Evolutionary conservation across 30 jellyfish, hydroid and myxozoan genomes (phyloP), one percentile per base, ranked within the genome.

Genomic region (Aurelia sp.): DNA sequence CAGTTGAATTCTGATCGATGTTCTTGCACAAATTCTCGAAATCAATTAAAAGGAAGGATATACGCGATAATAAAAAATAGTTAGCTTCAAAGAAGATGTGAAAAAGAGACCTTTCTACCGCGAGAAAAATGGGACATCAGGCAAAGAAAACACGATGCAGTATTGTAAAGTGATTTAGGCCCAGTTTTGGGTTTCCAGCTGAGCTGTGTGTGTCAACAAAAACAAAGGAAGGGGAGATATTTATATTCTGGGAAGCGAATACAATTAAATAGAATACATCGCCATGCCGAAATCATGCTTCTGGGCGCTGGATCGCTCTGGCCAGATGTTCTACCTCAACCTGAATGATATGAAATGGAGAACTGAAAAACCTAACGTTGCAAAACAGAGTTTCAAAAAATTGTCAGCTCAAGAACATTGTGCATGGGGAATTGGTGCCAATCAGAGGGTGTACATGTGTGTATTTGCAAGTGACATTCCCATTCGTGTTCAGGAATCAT

Each of bases 381-480:
- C 91, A 19, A 82, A 58, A 44, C 91, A 82, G 47, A 67, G 91
- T 65, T 82, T 82, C 85, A 87, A 87, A 33, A 76, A 89, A 60
- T 27, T 93, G n/a, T 74, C 96, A 9, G 82, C 97, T 18, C 82
- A 67, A 30, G 88, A 76, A 16, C 81, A 78, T 41, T 94, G 98
- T 80, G 97, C 96, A 19, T 94, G 98, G 98, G 98, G 94, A 41
- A 70, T 94, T 41, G 97, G 97, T 20, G 98, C 88, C 3, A 97
- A 94, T 58, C 98, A 94, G 35, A 69, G 82, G 24, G 62, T 88
- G 44, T 94, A 94, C 85, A 63, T 88, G 84, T 52, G 88, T 55
- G 94, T 94, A 16, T 82, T 82, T 72, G n/a, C 84, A 62, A 82
- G 96, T 52, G 98, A 94, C 81, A 82, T 80, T 8, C 98, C 98